phyloP scores from a whole-genome alignment of 1,140 invertebrate species.

The Cylas formicarius region DNA sequence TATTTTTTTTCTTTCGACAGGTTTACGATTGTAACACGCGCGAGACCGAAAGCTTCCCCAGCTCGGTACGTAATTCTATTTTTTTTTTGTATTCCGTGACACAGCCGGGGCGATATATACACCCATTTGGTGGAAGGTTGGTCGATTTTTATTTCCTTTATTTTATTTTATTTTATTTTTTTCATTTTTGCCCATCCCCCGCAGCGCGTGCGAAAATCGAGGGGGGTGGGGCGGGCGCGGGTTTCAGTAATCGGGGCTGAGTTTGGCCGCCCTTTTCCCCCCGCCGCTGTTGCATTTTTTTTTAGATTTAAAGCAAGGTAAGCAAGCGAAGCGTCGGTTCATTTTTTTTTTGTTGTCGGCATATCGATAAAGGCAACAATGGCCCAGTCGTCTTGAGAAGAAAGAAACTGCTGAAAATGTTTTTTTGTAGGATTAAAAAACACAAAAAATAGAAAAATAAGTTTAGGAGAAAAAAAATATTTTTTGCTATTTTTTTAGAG shows the following conservation, averaged over 20 bases:
- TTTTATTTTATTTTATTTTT: conserved; percentile 15
- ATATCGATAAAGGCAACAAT: no score
- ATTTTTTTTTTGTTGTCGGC: no score
- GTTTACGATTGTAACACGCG: conserved; percentile 25
- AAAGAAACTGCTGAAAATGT: no score
- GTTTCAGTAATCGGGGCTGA: neutral
- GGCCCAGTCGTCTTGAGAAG: no score
- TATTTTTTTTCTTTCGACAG: conserved; percentile 29
- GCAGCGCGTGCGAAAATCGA: conserved; percentile 3
- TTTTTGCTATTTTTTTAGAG: no score
- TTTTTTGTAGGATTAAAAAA: no score
- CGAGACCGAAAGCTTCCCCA: conserved; percentile 17
- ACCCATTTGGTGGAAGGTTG: conserved; percentile 18
- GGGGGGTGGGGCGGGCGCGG: neutral
- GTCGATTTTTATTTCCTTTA: conserved; percentile 22
- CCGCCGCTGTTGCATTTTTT: neutral
- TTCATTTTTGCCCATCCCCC: neutral
- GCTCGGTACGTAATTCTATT: conserved; percentile 27
- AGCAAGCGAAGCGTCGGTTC: conserved; percentile 15
- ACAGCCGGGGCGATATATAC: no score
- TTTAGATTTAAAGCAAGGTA: conserved; percentile 12
- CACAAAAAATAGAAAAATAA: no score
- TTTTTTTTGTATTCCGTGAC: conserved; percentile 18
- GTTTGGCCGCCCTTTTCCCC: neutral
- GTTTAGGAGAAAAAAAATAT: no score